Conservation (phyloP, 64 coral and sea anemone genomes). For the Actinia equina region DNA sequence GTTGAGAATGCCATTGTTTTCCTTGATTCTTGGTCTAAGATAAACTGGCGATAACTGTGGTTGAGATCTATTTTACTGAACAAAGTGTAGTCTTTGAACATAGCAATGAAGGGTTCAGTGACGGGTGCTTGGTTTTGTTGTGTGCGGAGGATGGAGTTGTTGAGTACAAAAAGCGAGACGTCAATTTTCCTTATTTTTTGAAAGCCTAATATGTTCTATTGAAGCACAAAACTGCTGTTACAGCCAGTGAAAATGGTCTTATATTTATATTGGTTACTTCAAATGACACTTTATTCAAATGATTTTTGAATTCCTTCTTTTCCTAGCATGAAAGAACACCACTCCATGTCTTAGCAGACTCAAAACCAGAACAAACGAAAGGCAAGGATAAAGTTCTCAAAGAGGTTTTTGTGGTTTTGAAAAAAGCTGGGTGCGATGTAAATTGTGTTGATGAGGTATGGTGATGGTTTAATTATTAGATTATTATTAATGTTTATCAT, state of each 20-base stretch:
- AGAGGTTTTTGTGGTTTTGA: not conserved
- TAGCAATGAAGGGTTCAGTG: slow-evolving; percentile 43
- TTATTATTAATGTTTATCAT: not conserved
- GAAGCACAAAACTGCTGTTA: too few species aligned
- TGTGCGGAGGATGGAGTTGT: slow-evolving; percentile 42
- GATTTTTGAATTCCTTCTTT: not conserved
- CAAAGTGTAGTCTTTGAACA: slow-evolving; percentile 43
- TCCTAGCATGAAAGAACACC: not conserved
- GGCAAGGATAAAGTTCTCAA: not conserved
- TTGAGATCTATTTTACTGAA: slow-evolving; percentile 73
- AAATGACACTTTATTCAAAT: too few species aligned
- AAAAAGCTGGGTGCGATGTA: not conserved
- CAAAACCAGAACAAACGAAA: not conserved
- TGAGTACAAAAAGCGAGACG: too few species aligned
- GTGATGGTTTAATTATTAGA: not conserved
- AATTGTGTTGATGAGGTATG: not conserved
- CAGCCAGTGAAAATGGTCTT: too few species aligned
- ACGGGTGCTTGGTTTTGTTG: slow-evolving; percentile 57
- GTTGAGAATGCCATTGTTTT: slow-evolving; percentile 54
- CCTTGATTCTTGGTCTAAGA: slow-evolving; percentile 56
- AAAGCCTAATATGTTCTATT: too few species aligned
- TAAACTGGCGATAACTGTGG: slow-evolving; percentile 71
- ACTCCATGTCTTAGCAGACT: not conserved
- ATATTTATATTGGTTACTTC: too few species aligned
- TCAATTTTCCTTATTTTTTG: too few species aligned